phyloP scores from a whole-genome alignment of 2,888 invertebrate genomes.

The Saturnia pavonia region DNA sequence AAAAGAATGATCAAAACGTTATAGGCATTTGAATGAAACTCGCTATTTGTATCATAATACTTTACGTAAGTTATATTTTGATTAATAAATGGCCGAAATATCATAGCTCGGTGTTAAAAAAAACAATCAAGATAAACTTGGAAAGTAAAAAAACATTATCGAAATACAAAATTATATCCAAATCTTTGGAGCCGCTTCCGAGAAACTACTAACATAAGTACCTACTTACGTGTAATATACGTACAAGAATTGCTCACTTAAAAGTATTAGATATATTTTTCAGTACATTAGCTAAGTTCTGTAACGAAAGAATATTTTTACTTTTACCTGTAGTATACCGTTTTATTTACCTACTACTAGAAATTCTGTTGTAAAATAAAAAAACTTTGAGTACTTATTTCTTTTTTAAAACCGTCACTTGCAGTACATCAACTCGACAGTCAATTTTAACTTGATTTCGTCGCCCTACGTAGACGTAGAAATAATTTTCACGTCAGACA shows the following conservation, averaged over 20 bases:
- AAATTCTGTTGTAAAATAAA: not conserved
- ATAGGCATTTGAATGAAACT: not conserved
- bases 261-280: no score
- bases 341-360: not conserved
- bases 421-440: conserved; percentile 37
- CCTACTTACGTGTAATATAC: no score
- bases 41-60: not conserved
- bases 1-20: not conserved
- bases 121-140: no score
- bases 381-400: not conserved
- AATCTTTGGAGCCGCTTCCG: no score
- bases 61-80: not conserved
- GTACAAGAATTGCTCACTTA: no score
- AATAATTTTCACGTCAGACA: conserved; percentile 72
- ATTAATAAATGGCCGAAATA: no score
- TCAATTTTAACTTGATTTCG: conserved; percentile 50
- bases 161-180: no score
- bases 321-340: not conserved
- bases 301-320: not conserved
- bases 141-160: no score
- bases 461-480: conserved; percentile 51
- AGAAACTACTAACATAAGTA: no score
- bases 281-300: not conserved
- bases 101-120: no score
- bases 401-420: conserved; percentile 34